These are phyloP conservation scores for Myripristis murdjan DNA, from an alignment of 2,797 vertebrate species.

Conservation along the genomic window DNA sequence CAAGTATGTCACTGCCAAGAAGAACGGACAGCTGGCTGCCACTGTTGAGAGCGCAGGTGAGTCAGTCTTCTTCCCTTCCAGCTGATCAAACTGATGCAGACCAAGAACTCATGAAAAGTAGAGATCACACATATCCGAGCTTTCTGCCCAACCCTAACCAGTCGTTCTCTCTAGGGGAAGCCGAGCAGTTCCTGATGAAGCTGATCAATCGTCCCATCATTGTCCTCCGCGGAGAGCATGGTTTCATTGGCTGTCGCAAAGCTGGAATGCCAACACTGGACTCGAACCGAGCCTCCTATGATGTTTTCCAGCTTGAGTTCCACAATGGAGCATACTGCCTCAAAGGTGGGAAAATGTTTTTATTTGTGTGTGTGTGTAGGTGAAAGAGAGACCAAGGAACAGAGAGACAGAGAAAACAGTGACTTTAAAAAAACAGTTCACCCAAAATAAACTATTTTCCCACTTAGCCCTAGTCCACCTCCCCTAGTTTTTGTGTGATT, in stretches of 20 bases:
- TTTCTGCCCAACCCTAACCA: not conserved
- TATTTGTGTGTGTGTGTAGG: too few relatives aligned
- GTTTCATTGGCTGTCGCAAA: conserved; percentile 96
- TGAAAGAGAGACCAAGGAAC: too few relatives aligned
- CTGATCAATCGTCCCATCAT: conserved; percentile 97
- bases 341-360: conserved; percentile 84
- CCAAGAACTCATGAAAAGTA: too few relatives aligned
- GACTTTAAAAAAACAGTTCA: too few relatives aligned
- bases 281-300: conserved; percentile 94
- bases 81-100: not conserved
- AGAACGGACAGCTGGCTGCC: conserved; percentile 96
- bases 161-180: conserved; percentile 84
- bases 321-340: conserved; percentile 92
- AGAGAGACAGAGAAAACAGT: not conserved
- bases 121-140: too few relatives aligned
- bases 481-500: too few relatives aligned
- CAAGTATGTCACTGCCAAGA: conserved; percentile 95
- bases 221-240: conserved; percentile 94
- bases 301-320: conserved; percentile 96
- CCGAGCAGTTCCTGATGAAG: conserved; percentile 95
- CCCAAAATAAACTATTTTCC: too few relatives aligned
- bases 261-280: conserved; percentile 91
- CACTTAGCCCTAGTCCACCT: too few relatives aligned
- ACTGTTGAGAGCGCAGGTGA: conserved; percentile 92
- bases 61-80: conserved; percentile 33